A percentile compares a stretch with the other conserved stretches of the same genome.
Conservation (phyloP, 2,888 invertebrate species). For the Leptura quadrifasciata region DNA sequence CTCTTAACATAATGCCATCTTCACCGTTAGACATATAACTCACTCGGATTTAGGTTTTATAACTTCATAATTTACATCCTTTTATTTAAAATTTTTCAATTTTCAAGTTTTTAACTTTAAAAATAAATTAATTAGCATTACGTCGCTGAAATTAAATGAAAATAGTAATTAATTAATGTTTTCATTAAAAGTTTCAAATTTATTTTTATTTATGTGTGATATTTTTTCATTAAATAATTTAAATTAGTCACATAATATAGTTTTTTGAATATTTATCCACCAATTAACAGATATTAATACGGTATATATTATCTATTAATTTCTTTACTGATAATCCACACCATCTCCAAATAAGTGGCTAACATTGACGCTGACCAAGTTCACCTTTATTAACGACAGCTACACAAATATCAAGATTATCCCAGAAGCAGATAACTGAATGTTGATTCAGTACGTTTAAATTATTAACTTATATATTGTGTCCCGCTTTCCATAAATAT, state of each 20-base stretch:
- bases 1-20: constrained; percentile 55
- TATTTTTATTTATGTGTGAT: constrained; percentile 29
- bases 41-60: constrained; percentile 14
- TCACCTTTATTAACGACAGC: neutral
- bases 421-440: neutral
- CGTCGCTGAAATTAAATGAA: constrained; percentile 9
- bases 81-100: constrained; percentile 8
- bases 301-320: constrained; percentile 27
- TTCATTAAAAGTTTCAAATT: constrained; percentile 35
- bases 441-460: too few relatives aligned
- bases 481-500: too few relatives aligned
- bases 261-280: constrained; percentile 34
- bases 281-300: constrained; percentile 30
- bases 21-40: constrained; percentile 48
- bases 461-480: too few relatives aligned
- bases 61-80: constrained; percentile 13
- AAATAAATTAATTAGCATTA: constrained; percentile 19
- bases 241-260: constrained; percentile 25
- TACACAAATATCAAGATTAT: neutral
- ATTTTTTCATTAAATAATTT: constrained; percentile 24
- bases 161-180: constrained; percentile 17
- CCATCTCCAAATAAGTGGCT: neutral
- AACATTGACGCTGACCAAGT: neutral
- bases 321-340: neutral
- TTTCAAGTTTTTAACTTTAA: neutral